Evolutionary conservation across 2,888 invertebrate species (phyloP), one percentile per base, ranked within the genome.

Genomic region (Ochlodes sylvanus): DNA sequence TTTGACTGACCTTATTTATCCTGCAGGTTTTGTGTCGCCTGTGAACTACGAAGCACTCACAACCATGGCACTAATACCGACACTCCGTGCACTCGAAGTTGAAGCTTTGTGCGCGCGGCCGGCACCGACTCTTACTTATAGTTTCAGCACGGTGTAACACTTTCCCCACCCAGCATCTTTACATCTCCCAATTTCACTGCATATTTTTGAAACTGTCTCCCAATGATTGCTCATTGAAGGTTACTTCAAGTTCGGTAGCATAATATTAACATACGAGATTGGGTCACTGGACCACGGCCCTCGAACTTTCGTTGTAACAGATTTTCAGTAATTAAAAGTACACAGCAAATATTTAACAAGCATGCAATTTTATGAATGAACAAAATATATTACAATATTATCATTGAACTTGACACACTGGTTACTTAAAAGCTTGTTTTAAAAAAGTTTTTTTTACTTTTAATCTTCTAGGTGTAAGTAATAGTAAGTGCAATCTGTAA

Each of bases 151-250:
- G 73, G 76, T 80, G 87, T 87, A 85, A 84, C 87, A 91, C 90
- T 90, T 92, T 92, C 90, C 90, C 92, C 89, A 82, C 87, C 86
- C 81, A 78, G 80, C 81, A 83, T 85, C 80, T 86, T 80, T 57
- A 71, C 66, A 67, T 66, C 74, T 72, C 63, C 47, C 71, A 77
- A 78, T 78, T 78, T 78, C 78, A 73, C 78, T 77, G 27, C 60
- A 54, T 52, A 60, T 32, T 56, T 57, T 47, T n/a, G 55, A 64
- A 44, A 63, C 50, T 50, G 50, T 50, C 50, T 50, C 50, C 50
- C 32, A 54, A 54, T 52, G 21, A 52, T 21, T 52, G n/a, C 50
- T 19, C 19, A 19, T 47, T 47, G 15, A 50, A 50, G 19, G 19
- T 50, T 19, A 50, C 15, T 47, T 17, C 19, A n/a, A 50, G 50